These are phyloP conservation scores for Caenorhabditis tropicalis DNA, from an alignment of 1,140 invertebrate species.

Conservation along the genomic window DNA sequence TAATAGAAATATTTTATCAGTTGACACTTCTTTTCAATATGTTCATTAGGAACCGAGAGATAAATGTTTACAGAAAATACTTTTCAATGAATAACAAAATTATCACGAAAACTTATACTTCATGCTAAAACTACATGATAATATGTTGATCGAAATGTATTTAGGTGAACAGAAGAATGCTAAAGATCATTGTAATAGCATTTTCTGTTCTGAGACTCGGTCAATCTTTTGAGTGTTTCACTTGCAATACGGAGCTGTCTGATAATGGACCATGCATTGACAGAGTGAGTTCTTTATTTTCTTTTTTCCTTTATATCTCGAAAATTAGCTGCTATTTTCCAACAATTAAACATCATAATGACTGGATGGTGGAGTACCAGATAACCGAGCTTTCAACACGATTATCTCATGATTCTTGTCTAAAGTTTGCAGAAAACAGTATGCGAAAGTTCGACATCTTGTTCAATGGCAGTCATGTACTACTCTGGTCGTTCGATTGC, in stretches of 20 bases:
- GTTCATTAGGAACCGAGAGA: no score
- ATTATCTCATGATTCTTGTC: background rate
- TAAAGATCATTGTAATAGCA: background rate
- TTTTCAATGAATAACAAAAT: no score
- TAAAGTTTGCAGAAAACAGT: background rate
- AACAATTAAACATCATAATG: no score
- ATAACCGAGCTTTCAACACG: no score
- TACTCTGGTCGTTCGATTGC: background rate
- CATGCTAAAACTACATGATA: background rate
- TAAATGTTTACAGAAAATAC: no score
- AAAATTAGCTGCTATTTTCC: no score
- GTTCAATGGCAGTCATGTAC: conserved; percentile 23
- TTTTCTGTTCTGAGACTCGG: background rate
- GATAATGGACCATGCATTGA: conserved; percentile 21
- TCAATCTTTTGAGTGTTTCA: conserved; percentile 18
- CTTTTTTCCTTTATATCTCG: no score
- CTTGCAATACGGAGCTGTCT: background rate
- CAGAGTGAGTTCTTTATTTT: background rate
- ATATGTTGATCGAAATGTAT: background rate
- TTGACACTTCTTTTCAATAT: no score
- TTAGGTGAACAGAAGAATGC: background rate
- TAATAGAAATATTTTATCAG: no score
- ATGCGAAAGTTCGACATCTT: conserved; percentile 19
- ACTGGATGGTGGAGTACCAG: no score
- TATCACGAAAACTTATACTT: no score